phyloP scores from a whole-genome alignment of 2,888 invertebrate genomes.

The Ferdinandea cuprea region DNA sequence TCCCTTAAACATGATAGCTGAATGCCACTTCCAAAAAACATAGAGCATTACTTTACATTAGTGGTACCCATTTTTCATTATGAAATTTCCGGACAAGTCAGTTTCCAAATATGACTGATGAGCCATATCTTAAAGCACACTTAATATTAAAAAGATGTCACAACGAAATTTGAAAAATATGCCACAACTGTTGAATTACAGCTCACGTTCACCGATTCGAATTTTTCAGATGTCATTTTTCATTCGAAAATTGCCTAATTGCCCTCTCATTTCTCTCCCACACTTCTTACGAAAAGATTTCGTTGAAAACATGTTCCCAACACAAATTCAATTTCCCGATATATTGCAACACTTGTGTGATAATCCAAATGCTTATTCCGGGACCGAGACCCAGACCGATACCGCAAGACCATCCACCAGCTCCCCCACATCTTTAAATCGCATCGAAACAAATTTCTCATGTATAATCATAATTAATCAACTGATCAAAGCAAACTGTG shows the following conservation, averaged over 20 bases:
- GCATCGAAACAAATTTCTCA: slow-evolving; percentile 70
- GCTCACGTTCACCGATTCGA: slow-evolving; percentile 29
- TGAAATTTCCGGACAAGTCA: too few relatives aligned
- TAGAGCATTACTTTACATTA: background rate
- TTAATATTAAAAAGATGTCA: slow-evolving; percentile 39
- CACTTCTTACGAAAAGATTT: slow-evolving; percentile 56
- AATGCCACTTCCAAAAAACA: too few relatives aligned
- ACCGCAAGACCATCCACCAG: slow-evolving; percentile 1
- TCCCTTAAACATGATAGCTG: too few relatives aligned
- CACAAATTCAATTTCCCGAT: slow-evolving; percentile 55
- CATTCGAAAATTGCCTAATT: slow-evolving; percentile 60
- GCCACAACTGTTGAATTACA: slow-evolving; percentile 49
- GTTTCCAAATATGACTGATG: too few relatives aligned
- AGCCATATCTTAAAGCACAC: background rate
- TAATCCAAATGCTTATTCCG: slow-evolving; percentile 31
- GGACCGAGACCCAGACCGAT: background rate
- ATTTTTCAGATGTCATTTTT: slow-evolving; percentile 58
- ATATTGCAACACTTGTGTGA: slow-evolving; percentile 65
- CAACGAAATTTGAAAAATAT: slow-evolving; percentile 35
- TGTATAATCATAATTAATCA: slow-evolving; percentile 73
- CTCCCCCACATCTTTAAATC: slow-evolving; percentile 63
- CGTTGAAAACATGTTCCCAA: slow-evolving; percentile 57
- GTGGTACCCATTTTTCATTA: too few relatives aligned
- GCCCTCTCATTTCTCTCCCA: slow-evolving; percentile 51
- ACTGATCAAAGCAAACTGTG: slow-evolving; percentile 54